Evolutionary conservation across 2,113 vertebrate species (phyloP).

Genomic region (Eretmochelys imbricata): DNA sequence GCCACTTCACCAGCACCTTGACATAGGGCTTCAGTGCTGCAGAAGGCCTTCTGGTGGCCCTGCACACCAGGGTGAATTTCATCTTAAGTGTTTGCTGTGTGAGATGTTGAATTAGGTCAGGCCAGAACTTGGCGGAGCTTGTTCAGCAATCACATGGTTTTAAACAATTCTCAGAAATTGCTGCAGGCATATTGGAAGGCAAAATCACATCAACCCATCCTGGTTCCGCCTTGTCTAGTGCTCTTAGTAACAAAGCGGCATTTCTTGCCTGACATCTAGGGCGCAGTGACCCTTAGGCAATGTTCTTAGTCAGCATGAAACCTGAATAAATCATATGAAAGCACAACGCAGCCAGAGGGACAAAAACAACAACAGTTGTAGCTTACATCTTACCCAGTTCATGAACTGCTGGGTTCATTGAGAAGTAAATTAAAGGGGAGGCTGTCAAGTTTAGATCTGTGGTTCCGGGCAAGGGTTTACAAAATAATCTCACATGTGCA

Average conservation of each 20-base stretch:
- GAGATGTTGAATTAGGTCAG: neutral
- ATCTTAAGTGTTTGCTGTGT: neutral
- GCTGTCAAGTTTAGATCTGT: neutral
- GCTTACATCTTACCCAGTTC: neutral
- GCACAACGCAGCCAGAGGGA: neutral
- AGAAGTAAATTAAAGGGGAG: neutral
- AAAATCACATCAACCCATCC: neutral
- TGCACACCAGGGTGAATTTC: neutral
- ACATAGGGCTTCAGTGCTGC: neutral
- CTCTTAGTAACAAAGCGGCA: neutral
- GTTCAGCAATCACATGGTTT: neutral
- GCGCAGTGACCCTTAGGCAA: neutral
- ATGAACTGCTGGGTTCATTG: neutral
- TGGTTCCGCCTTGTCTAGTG: neutral
- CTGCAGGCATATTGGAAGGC: neutral
- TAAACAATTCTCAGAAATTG: neutral
- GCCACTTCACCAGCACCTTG: neutral
- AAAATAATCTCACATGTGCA: neutral
- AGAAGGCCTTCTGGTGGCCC: neutral
- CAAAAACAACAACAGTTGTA: neutral
- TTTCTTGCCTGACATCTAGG: neutral
- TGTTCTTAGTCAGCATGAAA: neutral
- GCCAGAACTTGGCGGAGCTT: neutral
- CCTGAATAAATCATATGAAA: neutral
- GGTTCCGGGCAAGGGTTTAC: neutral